Percentiles rank a stretch among this genome's conserved stretches.
These are phyloP conservation scores for Microcaecilia unicolor DNA, from an alignment of 2,797 vertebrate species.

Conservation along the genomic window DNA sequence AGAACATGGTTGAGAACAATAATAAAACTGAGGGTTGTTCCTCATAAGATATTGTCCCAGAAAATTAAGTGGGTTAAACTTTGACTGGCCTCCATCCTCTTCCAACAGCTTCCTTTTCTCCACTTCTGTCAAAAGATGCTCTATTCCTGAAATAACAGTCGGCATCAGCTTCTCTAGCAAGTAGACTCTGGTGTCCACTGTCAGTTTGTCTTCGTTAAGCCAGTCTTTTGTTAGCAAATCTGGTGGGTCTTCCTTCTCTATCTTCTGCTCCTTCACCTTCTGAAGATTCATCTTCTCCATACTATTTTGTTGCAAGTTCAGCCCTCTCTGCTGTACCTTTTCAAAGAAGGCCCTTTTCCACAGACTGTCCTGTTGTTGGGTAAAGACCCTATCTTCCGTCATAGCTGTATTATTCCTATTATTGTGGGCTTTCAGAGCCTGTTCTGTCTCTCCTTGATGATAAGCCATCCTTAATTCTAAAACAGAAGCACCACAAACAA, in stretches of 20 bases:
- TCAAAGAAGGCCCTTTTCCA: slow-evolving; percentile 45
- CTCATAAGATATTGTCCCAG: slow-evolving; percentile 71
- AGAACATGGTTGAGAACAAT: slow-evolving; percentile 15
- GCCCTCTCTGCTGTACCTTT: slow-evolving; percentile 42
- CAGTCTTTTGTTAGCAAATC: slow-evolving; percentile 49
- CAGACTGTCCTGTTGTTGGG: neutral
- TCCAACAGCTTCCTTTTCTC: slow-evolving; percentile 43
- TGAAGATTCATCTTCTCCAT: slow-evolving; percentile 12
- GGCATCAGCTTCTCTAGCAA: slow-evolving; percentile 59
- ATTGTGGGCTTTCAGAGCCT: too few relatives aligned
- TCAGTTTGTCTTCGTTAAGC: slow-evolving; percentile 34
- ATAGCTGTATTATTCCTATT: too few relatives aligned
- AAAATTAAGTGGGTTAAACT: slow-evolving; percentile 58
- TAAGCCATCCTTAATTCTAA: slow-evolving; percentile 18
- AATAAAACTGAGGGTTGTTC: slow-evolving; percentile 36
- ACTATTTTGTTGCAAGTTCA: slow-evolving; percentile 39
- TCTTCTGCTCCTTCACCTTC: slow-evolving; percentile 30
- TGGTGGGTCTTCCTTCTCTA: slow-evolving; percentile 15
- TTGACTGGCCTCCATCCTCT: slow-evolving; percentile 22
- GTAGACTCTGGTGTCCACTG: slow-evolving; percentile 38
- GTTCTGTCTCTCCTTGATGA: neutral
- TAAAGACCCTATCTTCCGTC: too few relatives aligned
- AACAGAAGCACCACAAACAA: too few relatives aligned
- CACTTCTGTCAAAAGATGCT: slow-evolving; percentile 40
- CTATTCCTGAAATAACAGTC: slow-evolving; percentile 45